A percentile compares a stretch with the other conserved stretches of the same genome.
Evolutionary conservation across 2,888 invertebrate species (phyloP).

Genomic region (Alloscopus bannaensis): DNA sequence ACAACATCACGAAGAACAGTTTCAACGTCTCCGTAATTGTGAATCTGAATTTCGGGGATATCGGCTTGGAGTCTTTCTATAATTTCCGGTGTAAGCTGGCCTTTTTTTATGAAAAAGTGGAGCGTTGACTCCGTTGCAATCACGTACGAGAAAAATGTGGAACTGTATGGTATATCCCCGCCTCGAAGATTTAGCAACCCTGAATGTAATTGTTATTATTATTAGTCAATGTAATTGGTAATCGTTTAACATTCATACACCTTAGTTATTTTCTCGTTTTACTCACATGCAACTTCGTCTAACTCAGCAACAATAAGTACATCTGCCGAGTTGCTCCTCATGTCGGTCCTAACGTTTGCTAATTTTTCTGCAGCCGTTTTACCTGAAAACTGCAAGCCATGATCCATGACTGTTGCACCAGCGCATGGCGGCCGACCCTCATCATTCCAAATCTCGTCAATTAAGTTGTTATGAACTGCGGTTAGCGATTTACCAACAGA

Average conservation of each 20-base stretch:
- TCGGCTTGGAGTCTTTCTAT: slow-evolving; percentile 1
- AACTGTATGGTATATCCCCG: slow-evolving; percentile 61
- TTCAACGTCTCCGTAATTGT: slow-evolving; percentile 26
- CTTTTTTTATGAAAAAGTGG: slow-evolving; percentile 57
- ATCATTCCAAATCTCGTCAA: slow-evolving; percentile 76
- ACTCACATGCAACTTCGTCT: slow-evolving; percentile 91
- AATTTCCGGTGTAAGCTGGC: slow-evolving; percentile 23
- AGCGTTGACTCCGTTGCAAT: slow-evolving; percentile 55
- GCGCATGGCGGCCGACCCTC: slow-evolving; percentile 75
- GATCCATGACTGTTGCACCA: slow-evolving; percentile 74
- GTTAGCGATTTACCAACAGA: slow-evolving; percentile 71
- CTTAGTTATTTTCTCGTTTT: neutral
- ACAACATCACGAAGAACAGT: slow-evolving; percentile 23
- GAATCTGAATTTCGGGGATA: slow-evolving; percentile 41
- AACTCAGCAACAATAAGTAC: slow-evolving; percentile 85
- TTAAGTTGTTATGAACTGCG: slow-evolving; percentile 74
- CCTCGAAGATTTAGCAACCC: slow-evolving; percentile 67
- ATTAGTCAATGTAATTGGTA: neutral
- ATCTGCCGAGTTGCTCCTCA: slow-evolving; percentile 82
- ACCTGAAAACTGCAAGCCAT: slow-evolving; percentile 75
- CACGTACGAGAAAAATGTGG: slow-evolving; percentile 78
- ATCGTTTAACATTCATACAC: slow-evolving; percentile 6
- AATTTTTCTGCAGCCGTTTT: slow-evolving; percentile 79
- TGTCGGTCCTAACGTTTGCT: slow-evolving; percentile 80
- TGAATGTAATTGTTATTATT: slow-evolving; percentile 4